These are phyloP conservation scores for Cylindroiulus punctatus DNA, from an alignment of 2,888 invertebrate species.

Conservation along the genomic window DNA sequence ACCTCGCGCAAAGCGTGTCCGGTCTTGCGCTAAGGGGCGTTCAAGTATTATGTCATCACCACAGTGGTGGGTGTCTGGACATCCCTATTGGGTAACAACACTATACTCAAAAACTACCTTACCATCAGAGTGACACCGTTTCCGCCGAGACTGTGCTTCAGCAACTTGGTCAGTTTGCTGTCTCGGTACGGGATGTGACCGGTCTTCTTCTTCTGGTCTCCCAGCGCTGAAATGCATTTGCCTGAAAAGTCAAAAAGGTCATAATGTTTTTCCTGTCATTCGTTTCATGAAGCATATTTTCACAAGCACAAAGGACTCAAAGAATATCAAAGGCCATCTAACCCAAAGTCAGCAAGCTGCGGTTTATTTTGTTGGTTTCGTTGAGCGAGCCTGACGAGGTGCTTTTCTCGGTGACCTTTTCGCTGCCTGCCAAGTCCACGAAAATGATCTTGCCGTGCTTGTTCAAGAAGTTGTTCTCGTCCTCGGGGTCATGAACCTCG, in stretches of 20 bases:
- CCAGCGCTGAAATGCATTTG: slow-evolving; percentile 90
- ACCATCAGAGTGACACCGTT: slow-evolving; percentile 96
- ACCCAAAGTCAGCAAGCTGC: slow-evolving; percentile 93
- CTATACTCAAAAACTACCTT: too few species aligned
- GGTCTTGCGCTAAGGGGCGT: too few species aligned
- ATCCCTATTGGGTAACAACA: too few species aligned
- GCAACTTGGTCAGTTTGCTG: slow-evolving; percentile 90
- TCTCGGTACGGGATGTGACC: slow-evolving; percentile 95
- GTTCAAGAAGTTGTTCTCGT: slow-evolving; percentile 81
- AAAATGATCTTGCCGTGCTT: slow-evolving; percentile 95
- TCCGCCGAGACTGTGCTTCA: slow-evolving; percentile 92
- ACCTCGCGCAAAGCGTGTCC: too few species aligned
- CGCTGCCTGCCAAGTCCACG: slow-evolving; percentile 95
- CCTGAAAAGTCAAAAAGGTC: slow-evolving; percentile 70
- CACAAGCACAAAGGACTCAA: too few species aligned
- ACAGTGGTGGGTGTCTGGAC: too few species aligned
- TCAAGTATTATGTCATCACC: too few species aligned
- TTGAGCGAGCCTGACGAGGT: slow-evolving; percentile 66
- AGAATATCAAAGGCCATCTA: slow-evolving; percentile 61
- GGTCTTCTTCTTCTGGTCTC: slow-evolving; percentile 70
- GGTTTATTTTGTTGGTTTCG: slow-evolving; percentile 96
- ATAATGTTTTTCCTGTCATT: neutral
- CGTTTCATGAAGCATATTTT: too few species aligned
- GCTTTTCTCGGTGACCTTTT: slow-evolving; percentile 81
- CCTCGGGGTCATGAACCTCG: slow-evolving; percentile 71